Percentiles rank a stretch among this genome's conserved stretches.
Conservation (phyloP, 1,140 invertebrate species). For the Marisa cornuarietis region DNA sequence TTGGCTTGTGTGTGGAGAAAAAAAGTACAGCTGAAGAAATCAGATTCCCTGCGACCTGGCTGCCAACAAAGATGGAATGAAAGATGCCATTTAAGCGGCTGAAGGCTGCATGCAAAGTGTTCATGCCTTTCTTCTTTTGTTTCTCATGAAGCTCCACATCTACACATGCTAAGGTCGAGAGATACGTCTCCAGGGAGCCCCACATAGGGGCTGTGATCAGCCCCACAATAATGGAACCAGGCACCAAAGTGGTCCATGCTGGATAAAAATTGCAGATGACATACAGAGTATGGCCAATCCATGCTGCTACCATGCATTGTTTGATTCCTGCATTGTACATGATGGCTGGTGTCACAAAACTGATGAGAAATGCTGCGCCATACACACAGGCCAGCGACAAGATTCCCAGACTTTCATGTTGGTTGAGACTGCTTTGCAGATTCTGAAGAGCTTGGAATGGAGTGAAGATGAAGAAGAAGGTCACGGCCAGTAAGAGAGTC, state of each 20-base stretch:
- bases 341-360: conserved; percentile 45
- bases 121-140: conserved; percentile 15
- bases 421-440: conserved; percentile 54
- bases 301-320: conserved; percentile 33
- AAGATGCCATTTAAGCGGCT: conserved; percentile 51
- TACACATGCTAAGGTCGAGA: conserved; percentile 22
- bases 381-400: conserved; percentile 41
- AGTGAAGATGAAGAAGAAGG: conserved; percentile 39
- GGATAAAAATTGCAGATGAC: conserved; percentile 64
- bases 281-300: conserved; percentile 40
- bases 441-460: conserved; percentile 48
- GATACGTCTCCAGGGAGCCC: conserved; percentile 39
- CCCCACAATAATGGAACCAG: conserved; percentile 41
- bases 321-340: conserved; percentile 46
- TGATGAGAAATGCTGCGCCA: conserved; percentile 36
- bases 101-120: conserved; percentile 29
- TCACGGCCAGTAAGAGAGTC: conserved; percentile 32
- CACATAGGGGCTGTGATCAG: conserved; percentile 36
- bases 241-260: conserved; percentile 39
- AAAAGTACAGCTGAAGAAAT: conserved; percentile 42
- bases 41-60: conserved; percentile 46
- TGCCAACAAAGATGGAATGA: conserved; percentile 41
- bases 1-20: conserved; percentile 24
- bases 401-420: conserved; percentile 37
- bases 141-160: conserved; percentile 8